Evolutionary conservation across 2,797 vertebrate species (phyloP), one percentile per base, ranked within the genome.

Genomic region (Buphagus erythrorhynchus): DNA sequence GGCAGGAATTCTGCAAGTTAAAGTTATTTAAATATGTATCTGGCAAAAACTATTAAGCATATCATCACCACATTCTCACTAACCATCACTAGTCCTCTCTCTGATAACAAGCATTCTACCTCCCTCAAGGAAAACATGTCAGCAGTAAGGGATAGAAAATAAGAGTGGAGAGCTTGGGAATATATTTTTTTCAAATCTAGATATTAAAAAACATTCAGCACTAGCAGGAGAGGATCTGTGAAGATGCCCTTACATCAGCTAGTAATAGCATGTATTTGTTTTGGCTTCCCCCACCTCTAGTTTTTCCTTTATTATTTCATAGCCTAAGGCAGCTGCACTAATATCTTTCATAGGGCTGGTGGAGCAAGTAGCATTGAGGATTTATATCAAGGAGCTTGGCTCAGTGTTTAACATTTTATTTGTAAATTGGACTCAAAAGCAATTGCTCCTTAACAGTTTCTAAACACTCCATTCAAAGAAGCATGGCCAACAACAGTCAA

Each of bases 391-490:
- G 91, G 48, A 33, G 6, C 28, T 73, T 76, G 58, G 54, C 73
- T 93, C 66, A 36, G 35, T 31, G 54, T 73, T 86, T 69, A 36
- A 73, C 22, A 35, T 24, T 93, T 85, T 73, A 40, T 91, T 91
- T 86, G 80, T 77, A 91, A 92, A 95, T 6, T 3, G 1, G 35
- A 87, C 46, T 73, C 68, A 67, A 80, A 95, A 74, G 57, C 67
- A 87, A 80, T 17, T 49, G 36, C 84, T 61, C 38, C 65, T 87
- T 65, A 62, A 69, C 24, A 76, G 63, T 57, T 92, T 79, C 59
- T 82, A 85, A 85, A 92, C 52, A 48, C 22, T 49, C 29, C 36
- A 65, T 31, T 73, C 74, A 89, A 79, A 76, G 77, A 73, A 90
- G 36, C 0, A 0, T 36, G 51, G 67, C 74, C 36, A 95, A 63